Percentiles rank a stretch among this genome's conserved stretches.
Conservation (phyloP, 1,140 invertebrate genomes). For the Proales similis region DNA sequence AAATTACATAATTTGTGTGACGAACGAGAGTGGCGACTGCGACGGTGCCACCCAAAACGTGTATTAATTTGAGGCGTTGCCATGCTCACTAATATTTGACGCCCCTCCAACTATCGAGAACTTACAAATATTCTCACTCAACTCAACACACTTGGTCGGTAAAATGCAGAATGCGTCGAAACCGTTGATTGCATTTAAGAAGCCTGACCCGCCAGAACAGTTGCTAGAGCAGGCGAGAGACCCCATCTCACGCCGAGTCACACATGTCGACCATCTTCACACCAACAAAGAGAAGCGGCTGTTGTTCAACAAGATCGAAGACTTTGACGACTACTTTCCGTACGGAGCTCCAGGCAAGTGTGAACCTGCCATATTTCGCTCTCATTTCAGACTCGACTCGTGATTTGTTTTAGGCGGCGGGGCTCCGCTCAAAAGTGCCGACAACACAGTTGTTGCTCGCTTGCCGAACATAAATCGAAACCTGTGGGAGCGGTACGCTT, state of each 20-base stretch:
- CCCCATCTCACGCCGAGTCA: not conserved
- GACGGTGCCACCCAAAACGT: too few relatives aligned
- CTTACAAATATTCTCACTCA: too few relatives aligned
- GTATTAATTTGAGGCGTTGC: too few relatives aligned
- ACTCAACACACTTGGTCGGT: too few relatives aligned
- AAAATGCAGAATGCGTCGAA: too few relatives aligned
- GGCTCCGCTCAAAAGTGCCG: not conserved
- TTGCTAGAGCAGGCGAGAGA: too few relatives aligned
- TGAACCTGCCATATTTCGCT: not conserved
- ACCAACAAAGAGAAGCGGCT: not conserved
- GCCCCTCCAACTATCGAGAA: too few relatives aligned
- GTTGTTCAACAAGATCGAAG: not conserved
- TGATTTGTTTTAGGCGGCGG: not conserved
- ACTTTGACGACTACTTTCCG: not conserved
- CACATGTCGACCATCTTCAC: not conserved
- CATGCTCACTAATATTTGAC: too few relatives aligned
- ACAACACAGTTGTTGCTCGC: not conserved
- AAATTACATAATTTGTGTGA: too few relatives aligned
- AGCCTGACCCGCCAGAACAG: too few relatives aligned
- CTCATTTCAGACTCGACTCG: not conserved
- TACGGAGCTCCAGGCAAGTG: not conserved
- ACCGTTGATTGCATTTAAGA: too few relatives aligned
- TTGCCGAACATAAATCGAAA: not conserved
- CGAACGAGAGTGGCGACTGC: too few relatives aligned
- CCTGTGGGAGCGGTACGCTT: not conserved